Percentiles rank a stretch among this genome's conserved stretches.
These are phyloP conservation scores for Drosophila kikkawai DNA, from an alignment of 1,140 invertebrate genomes.

Conservation along the genomic window DNA sequence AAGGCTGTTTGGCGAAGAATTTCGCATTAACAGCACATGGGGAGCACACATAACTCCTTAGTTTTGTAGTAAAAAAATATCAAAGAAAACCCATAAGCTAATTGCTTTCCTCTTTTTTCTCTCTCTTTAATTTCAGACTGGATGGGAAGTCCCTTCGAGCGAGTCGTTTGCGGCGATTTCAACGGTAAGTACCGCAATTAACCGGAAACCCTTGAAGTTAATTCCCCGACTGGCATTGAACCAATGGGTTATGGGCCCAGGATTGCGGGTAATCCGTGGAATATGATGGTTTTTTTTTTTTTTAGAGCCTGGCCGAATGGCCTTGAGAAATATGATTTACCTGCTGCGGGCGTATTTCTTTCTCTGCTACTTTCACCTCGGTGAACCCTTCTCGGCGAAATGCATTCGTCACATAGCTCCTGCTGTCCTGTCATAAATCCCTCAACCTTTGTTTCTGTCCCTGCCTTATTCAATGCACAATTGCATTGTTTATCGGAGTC, in stretches of 20 bases:
- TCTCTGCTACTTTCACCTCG: constrained; percentile 36
- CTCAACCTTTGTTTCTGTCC: constrained; percentile 21
- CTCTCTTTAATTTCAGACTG: constrained; percentile 89
- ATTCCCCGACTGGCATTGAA: constrained; percentile 59
- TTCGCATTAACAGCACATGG: constrained; percentile 36
- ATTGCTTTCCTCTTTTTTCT: constrained; percentile 54
- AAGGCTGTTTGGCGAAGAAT: constrained; percentile 50
- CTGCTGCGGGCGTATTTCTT: constrained; percentile 9
- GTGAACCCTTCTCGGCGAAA: constrained; percentile 60
- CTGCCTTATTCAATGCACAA: constrained; percentile 17
- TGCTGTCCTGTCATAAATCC: constrained; percentile 75
- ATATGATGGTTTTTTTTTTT: constrained; percentile 70
- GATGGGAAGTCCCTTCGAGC: constrained; percentile 94
- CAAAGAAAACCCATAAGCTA: constrained; percentile 35
- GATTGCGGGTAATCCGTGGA: constrained; percentile 27
- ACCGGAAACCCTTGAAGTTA: constrained; percentile 69
- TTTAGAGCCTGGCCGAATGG: constrained; percentile 42
- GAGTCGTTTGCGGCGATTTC: constrained; percentile 96
- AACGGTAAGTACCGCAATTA: constrained; percentile 87
- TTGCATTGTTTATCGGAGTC: constrained; percentile 58
- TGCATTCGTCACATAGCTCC: constrained; percentile 64
- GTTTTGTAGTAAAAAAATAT: constrained; percentile 11
- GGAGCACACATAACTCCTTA: constrained; percentile 29
- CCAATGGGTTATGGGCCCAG: constrained; percentile 64
- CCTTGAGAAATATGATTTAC: constrained; percentile 58